These are phyloP conservation scores for Copsychus sechellarum DNA, from an alignment of 2,113 vertebrate genomes.

Conservation along the genomic window DNA sequence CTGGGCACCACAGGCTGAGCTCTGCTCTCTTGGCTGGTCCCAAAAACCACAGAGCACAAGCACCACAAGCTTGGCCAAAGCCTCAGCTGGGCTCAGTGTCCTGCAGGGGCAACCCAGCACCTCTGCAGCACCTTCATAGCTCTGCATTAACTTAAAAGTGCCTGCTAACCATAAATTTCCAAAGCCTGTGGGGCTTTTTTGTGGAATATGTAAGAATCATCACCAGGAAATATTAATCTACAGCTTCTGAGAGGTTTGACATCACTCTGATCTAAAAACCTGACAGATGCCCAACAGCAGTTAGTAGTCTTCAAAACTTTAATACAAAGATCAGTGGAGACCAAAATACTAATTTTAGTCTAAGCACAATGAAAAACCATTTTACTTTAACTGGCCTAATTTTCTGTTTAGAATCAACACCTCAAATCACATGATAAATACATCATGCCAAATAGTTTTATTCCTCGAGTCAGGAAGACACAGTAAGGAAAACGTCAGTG, in stretches of 20 bases:
- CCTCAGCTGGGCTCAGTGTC: accelerated
- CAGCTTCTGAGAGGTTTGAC: not conserved
- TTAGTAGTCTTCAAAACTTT: not conserved
- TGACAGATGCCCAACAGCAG: not conserved
- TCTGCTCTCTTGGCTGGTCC: not conserved
- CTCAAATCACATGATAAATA: not conserved
- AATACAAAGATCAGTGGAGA: not conserved
- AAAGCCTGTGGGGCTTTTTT: not conserved
- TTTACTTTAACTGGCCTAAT: not conserved
- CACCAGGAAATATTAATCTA: not conserved
- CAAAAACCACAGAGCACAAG: accelerated
- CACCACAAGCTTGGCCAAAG: not conserved
- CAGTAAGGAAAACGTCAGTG: not conserved
- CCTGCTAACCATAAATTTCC: not conserved
- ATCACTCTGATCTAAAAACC: not conserved
- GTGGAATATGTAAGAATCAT: not conserved
- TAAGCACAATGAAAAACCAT: not conserved
- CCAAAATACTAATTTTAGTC: not conserved
- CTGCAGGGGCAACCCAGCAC: accelerated
- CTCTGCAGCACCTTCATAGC: accelerated
- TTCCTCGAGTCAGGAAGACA: not conserved
- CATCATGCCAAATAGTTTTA: not conserved
- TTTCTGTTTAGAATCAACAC: not conserved
- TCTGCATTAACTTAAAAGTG: not conserved
- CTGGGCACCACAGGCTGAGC: not conserved